These are phyloP conservation scores for Brachionus angularis DNA, from an alignment of 1,140 invertebrate genomes.

Conservation along the genomic window DNA sequence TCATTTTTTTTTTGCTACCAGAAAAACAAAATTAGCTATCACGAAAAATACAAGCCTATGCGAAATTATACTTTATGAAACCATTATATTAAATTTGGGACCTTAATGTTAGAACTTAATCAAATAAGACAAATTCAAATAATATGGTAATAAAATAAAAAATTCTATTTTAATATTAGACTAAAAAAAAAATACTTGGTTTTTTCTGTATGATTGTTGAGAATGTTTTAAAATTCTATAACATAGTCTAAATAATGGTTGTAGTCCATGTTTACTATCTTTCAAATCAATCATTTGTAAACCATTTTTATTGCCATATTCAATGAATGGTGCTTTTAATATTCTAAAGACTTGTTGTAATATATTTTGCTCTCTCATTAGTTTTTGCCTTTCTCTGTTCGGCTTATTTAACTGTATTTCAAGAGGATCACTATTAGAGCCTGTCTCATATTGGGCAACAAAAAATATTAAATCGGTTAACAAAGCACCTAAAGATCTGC, in stretches of 20 bases:
- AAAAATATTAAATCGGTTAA: conserved; percentile 86
- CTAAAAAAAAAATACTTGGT: conserved; percentile 57
- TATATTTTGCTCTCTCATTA: conserved; percentile 93
- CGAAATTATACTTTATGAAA: no score
- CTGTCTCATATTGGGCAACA: conserved; percentile 88
- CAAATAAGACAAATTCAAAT: no score
- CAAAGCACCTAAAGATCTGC: conserved; percentile 69
- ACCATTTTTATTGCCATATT: conserved; percentile 46
- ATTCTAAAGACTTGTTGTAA: conserved; percentile 76
- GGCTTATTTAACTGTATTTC: conserved; percentile 66
- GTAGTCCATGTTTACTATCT: conserved; percentile 52
- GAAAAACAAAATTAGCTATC: no score
- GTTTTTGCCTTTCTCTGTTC: conserved; percentile 89
- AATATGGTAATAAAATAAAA: no score
- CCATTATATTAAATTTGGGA: no score
- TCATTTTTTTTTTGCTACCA: no score
- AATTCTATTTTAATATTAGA: no score
- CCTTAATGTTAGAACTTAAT: no score
- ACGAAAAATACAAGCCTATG: no score
- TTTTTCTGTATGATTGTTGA: conserved; percentile 95
- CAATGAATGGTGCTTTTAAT: conserved; percentile 69
- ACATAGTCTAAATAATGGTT: conserved; percentile 92
- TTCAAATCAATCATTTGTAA: conserved; percentile 26
- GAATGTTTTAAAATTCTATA: conserved; percentile 89
- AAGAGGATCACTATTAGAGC: conserved; percentile 72